Conservation (phyloP, 2,888 invertebrate genomes). For the Dendrolimus pini region DNA sequence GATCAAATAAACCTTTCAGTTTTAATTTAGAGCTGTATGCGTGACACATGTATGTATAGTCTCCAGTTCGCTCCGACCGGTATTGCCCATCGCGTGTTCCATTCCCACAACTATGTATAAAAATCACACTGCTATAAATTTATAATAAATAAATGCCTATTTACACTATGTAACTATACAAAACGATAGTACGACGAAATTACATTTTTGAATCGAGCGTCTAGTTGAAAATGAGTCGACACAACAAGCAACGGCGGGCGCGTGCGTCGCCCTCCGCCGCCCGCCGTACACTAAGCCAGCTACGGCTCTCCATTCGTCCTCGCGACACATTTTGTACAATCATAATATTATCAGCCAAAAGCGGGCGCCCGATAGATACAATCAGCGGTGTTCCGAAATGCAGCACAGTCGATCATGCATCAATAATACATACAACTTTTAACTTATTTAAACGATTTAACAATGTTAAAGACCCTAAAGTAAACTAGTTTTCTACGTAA, state of each 20-base stretch:
- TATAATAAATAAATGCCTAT: slow-evolving; percentile 78
- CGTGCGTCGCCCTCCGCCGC: slow-evolving; percentile 8
- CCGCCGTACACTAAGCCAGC: slow-evolving; percentile 14
- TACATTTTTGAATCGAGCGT: slow-evolving; percentile 69
- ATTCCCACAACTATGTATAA: slow-evolving; percentile 71
- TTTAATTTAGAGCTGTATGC: slow-evolving; percentile 49
- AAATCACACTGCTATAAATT: slow-evolving; percentile 74
- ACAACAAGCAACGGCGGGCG: slow-evolving; percentile 56
- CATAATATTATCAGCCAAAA: slow-evolving; percentile 54
- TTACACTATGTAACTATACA: slow-evolving; percentile 77
- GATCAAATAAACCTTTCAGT: slow-evolving; percentile 59
- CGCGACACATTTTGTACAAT: slow-evolving; percentile 58
- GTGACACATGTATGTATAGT: slow-evolving; percentile 44
- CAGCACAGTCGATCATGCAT: slow-evolving; percentile 64
- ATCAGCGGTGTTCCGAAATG: slow-evolving; percentile 59
- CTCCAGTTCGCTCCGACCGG: slow-evolving; percentile 60
- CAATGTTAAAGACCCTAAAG: slow-evolving; percentile 71
- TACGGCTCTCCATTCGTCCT: slow-evolving; percentile 16
- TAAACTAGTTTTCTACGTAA: slow-evolving; percentile 66
- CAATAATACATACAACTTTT: slow-evolving; percentile 69
- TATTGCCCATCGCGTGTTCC: slow-evolving; percentile 56
- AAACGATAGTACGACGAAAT: slow-evolving; percentile 73
- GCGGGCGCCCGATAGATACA: slow-evolving; percentile 64
- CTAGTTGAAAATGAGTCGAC: slow-evolving; percentile 66
- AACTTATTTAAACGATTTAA: slow-evolving; percentile 74